Percentiles rank a stretch among this genome's conserved stretches.
These are phyloP conservation scores for Congeria kusceri DNA, from an alignment of 2,888 invertebrate genomes.

Conservation along the genomic window DNA sequence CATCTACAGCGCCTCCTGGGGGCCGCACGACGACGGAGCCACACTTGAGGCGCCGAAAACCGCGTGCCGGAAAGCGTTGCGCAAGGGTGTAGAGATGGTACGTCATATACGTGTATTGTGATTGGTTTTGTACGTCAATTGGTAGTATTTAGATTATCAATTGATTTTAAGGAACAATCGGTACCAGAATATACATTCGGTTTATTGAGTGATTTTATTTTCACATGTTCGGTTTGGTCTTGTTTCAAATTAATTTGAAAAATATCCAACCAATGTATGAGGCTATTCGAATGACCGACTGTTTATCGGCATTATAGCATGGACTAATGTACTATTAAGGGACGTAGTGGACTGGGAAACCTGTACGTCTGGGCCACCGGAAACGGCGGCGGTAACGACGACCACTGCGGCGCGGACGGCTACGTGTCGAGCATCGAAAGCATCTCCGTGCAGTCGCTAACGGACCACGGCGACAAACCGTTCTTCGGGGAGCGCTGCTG, in stretches of 20 bases:
- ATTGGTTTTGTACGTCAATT: too few species aligned
- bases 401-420: conserved; percentile 84
- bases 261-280: too few species aligned
- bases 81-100: conserved; percentile 90
- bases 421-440: conserved; percentile 82
- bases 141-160: too few species aligned
- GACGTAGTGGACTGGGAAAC: conserved; percentile 79
- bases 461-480: conserved; percentile 74
- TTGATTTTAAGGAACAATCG: too few species aligned
- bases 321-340: too few species aligned
- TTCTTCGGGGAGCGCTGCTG: conserved; percentile 84
- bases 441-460: conserved; percentile 81
- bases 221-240: too few species aligned
- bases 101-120: too few species aligned
- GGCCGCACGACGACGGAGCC: conserved; percentile 94
- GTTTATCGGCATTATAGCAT: too few species aligned
- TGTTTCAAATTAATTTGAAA: too few species aligned
- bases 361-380: conserved; percentile 85
- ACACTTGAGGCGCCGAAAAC: conserved; percentile 95
- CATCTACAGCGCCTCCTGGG: conserved; percentile 86
- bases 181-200: too few species aligned
- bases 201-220: too few species aligned
- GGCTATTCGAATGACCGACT: too few species aligned
- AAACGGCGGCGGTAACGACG: conserved; percentile 81
- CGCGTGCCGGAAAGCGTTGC: conserved; percentile 91